Conservation (phyloP, 2,888 invertebrate species). For the Argynnis bischoffii region DNA sequence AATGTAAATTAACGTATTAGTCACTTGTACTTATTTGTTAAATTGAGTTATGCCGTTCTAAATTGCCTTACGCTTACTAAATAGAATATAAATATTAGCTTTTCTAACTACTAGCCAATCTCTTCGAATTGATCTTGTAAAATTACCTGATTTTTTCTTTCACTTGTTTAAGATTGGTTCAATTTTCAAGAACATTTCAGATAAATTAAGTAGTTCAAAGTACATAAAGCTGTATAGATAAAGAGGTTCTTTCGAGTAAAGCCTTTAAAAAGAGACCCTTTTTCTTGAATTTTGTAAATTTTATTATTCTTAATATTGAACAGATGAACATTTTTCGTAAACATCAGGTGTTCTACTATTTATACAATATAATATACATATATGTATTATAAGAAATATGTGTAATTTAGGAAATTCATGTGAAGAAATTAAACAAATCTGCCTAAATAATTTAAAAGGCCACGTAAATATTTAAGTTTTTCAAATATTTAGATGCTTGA, state of each 20-base stretch:
- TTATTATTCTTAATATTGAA: background rate
- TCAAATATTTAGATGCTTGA: no score
- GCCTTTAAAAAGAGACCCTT: slow-evolving; percentile 6
- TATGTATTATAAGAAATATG: no score
- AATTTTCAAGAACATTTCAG: slow-evolving; percentile 12
- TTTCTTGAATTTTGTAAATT: slow-evolving; percentile 12
- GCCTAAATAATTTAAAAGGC: no score
- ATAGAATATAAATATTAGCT: slow-evolving; percentile 1
- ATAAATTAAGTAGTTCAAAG: slow-evolving; percentile 3
- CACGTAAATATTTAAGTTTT: no score
- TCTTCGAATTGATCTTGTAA: background rate
- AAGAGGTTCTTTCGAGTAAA: slow-evolving; percentile 4
- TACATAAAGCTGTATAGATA: slow-evolving; percentile 4
- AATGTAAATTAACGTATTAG: no score
- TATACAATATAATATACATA: no score
- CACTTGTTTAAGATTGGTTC: background rate
- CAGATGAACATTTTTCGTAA: background rate
- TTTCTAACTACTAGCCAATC: background rate
- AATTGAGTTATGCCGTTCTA: no score
- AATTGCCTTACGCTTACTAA: background rate
- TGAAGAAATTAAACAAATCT: no score
- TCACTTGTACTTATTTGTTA: no score
- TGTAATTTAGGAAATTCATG: no score
- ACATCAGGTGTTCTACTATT: no score
- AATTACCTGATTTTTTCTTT: background rate